These are phyloP conservation scores for Tiphia femorata DNA, from an alignment of 2,888 invertebrate species.

Conservation along the genomic window DNA sequence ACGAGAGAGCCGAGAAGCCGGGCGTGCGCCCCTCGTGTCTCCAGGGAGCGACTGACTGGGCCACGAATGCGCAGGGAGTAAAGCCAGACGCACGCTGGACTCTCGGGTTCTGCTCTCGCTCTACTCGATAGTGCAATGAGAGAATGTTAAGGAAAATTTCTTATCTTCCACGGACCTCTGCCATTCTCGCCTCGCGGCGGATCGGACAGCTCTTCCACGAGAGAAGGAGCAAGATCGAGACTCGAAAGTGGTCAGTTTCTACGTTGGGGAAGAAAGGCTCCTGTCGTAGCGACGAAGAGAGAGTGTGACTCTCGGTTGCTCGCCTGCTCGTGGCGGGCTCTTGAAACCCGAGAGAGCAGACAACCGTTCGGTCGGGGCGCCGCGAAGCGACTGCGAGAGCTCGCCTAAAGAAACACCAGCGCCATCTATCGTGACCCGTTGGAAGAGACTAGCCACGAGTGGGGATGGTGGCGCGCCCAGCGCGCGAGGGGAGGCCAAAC, in stretches of 20 bases:
- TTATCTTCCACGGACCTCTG: too few relatives aligned
- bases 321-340: constrained; percentile 28
- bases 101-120: background rate
- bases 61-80: constrained; percentile 5
- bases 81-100: background rate
- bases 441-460: constrained; percentile 8
- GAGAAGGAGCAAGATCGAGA: background rate
- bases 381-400: constrained; percentile 49
- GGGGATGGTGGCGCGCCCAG: background rate
- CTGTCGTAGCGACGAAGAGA: background rate
- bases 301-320: background rate
- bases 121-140: background rate
- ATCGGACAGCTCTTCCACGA: too few relatives aligned
- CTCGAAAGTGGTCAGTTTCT: too few relatives aligned
- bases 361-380: constrained; percentile 56
- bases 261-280: too few relatives aligned
- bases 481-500: too few relatives aligned
- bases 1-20: constrained; percentile 21
- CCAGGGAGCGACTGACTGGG: constrained; percentile 21
- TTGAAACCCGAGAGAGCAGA: constrained; percentile 34
- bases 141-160: background rate
- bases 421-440: constrained; percentile 52
- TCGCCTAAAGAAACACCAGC: constrained; percentile 45
- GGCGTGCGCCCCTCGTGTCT: constrained; percentile 31
- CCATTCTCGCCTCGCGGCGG: too few relatives aligned